Percentiles rank a stretch among this genome's conserved stretches.
Evolutionary conservation across 2,888 invertebrate genomes (phyloP).

Genomic region (Hemicrepidius hirtus): DNA sequence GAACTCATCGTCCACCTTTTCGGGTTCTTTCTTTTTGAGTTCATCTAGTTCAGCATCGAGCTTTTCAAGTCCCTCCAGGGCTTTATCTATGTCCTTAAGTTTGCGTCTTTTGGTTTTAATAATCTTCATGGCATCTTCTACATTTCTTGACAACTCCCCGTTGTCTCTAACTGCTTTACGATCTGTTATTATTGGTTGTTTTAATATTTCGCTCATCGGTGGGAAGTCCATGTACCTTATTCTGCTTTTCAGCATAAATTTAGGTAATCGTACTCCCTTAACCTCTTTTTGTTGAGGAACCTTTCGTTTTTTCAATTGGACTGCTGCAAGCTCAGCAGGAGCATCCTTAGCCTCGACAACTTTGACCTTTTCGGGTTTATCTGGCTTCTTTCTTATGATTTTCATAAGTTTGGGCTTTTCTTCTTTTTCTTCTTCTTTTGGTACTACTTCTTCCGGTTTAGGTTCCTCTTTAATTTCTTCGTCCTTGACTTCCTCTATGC

Average conservation of each 20-base stretch:
- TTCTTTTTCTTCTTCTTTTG: conserved; percentile 61
- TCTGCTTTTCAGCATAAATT: conserved; percentile 81
- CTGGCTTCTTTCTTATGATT: conserved; percentile 10
- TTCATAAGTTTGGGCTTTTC: conserved; percentile 60
- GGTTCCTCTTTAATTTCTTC: conserved; percentile 41
- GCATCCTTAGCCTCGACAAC: conserved; percentile 48
- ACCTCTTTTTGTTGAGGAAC: conserved; percentile 62
- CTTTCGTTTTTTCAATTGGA: conserved; percentile 77
- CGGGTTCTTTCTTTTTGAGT: conserved; percentile 71
- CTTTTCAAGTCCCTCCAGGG: conserved; percentile 73
- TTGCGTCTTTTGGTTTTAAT: conserved; percentile 74
- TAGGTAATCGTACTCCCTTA: conserved; percentile 73
- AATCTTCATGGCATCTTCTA: conserved; percentile 79
- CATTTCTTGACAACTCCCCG: conserved; percentile 80
- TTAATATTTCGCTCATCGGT: conserved; percentile 56
- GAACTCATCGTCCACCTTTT: conserved; percentile 54
- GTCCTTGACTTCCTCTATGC: conserved; percentile 66
- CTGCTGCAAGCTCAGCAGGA: conserved; percentile 23
- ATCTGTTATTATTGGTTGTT: conserved; percentile 61
- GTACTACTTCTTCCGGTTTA: conserved; percentile 65
- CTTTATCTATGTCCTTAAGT: conserved; percentile 69
- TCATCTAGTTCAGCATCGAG: conserved; percentile 68
- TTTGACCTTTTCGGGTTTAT: conserved; percentile 59
- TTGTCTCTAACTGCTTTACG: conserved; percentile 75
- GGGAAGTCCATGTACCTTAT: conserved; percentile 75